Conservation (phyloP, 2,113 vertebrate species). For the Pseudopipra pipra region DNA sequence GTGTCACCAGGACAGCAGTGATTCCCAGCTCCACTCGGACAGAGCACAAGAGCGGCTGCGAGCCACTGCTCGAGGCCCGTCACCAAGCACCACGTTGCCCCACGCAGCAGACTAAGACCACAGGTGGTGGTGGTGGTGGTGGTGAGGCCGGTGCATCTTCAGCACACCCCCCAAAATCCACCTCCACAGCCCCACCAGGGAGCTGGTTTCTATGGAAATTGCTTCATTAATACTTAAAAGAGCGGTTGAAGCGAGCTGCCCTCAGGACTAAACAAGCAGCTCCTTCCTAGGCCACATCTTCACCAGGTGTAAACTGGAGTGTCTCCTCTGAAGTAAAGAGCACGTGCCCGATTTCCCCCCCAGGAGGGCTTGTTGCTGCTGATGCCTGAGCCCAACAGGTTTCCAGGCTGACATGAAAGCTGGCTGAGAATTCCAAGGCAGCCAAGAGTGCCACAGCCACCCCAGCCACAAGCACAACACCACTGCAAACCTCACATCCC, state of each 20-base stretch:
- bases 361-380: not conserved
- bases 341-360: rapidly evolving
- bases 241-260: not conserved
- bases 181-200: not conserved
- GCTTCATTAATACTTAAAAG: not conserved
- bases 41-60: not conserved
- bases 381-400: rapidly evolving
- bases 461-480: rapidly evolving
- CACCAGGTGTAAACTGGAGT: not conserved
- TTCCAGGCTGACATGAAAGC: not conserved
- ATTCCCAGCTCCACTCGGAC: not conserved
- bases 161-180: not conserved
- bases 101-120: not conserved
- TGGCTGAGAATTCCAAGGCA: not conserved
- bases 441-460: not conserved
- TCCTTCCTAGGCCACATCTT: not conserved
- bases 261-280: not conserved
- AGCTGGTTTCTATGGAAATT: not conserved
- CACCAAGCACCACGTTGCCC: not conserved
- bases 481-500: not conserved
- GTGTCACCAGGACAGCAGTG: not conserved
- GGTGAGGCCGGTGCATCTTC: not conserved
- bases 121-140: rapidly evolving
- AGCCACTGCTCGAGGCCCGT: not conserved
- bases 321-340: not conserved